phyloP scores from a whole-genome alignment of 2,888 invertebrate species.

The Ptilodon capucinus region DNA sequence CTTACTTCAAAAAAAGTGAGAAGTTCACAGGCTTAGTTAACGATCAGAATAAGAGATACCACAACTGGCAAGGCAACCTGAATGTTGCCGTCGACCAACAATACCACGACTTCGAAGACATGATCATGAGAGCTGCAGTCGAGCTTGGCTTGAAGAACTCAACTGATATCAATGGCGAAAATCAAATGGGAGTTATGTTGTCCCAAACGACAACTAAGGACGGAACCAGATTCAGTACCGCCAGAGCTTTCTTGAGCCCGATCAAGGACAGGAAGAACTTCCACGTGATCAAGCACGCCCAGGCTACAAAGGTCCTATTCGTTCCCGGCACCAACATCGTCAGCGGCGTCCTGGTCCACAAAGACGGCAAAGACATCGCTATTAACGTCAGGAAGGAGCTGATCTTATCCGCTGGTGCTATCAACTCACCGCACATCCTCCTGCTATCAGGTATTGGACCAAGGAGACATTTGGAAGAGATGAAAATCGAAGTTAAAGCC shows the following conservation, averaged over 20 bases:
- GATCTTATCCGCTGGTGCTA: slow-evolving; percentile 89
- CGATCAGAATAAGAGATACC: slow-evolving; percentile 80
- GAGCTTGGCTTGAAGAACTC: slow-evolving; percentile 84
- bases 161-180: slow-evolving; percentile 84
- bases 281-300: slow-evolving; percentile 82
- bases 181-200: slow-evolving; percentile 86
- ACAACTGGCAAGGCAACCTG: slow-evolving; percentile 80
- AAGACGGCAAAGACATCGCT: slow-evolving; percentile 66
- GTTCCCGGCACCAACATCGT: slow-evolving; percentile 76
- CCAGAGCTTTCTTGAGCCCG: slow-evolving; percentile 87
- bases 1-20: slow-evolving; percentile 86
- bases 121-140: slow-evolving; percentile 83
- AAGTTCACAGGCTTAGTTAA: slow-evolving; percentile 28
- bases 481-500: slow-evolving; percentile 81
- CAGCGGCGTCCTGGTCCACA: slow-evolving; percentile 82
- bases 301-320: slow-evolving; percentile 83
- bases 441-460: slow-evolving; percentile 92
- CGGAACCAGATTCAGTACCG: slow-evolving; percentile 88
- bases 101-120: slow-evolving; percentile 76
- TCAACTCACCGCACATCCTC: slow-evolving; percentile 91
- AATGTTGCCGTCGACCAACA: slow-evolving; percentile 82
- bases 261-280: slow-evolving; percentile 83
- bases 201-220: slow-evolving; percentile 86
- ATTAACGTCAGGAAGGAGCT: slow-evolving; percentile 85
- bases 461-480: slow-evolving; percentile 79